Conservation (phyloP, 2,113 vertebrate species). For the Campylorhamphus procurvoides region DNA sequence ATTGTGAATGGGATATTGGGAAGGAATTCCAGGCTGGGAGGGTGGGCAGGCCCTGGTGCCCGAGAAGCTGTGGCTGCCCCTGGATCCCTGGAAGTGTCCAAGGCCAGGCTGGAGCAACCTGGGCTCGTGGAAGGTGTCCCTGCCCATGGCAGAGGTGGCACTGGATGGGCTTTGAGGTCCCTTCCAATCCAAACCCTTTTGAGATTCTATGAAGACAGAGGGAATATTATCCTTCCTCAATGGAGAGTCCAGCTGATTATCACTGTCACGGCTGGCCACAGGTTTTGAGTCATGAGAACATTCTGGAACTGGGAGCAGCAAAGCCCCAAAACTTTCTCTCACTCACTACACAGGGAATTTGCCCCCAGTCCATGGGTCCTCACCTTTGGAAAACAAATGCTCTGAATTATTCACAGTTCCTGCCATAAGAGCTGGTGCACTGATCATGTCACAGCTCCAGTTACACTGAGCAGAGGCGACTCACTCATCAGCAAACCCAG, state of each 20-base stretch:
- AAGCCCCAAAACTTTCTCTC: not conserved
- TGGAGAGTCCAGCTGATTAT: not conserved
- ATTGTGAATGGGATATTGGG: not conserved
- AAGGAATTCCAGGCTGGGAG: not conserved
- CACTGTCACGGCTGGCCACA: not conserved
- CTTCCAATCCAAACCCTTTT: not conserved
- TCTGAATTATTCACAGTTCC: not conserved
- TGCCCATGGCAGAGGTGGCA: not conserved
- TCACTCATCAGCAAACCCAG: not conserved
- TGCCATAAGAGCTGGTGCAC: not conserved
- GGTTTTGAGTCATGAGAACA: not conserved
- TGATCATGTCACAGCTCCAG: not conserved
- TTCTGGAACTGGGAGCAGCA: not conserved
- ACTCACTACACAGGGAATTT: not conserved
- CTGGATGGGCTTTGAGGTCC: not conserved
- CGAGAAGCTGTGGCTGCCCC: not conserved
- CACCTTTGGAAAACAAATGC: not conserved
- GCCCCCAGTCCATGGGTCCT: not conserved
- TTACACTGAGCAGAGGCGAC: not conserved
- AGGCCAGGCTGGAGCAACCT: rapidly evolving
- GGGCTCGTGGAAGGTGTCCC: not conserved
- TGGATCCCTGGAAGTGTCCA: not conserved
- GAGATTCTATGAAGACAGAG: not conserved
- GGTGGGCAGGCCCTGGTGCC: rapidly evolving
- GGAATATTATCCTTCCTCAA: not conserved